Conservation (phyloP, 2,113 vertebrate species). For the Hydropotes inermis region DNA sequence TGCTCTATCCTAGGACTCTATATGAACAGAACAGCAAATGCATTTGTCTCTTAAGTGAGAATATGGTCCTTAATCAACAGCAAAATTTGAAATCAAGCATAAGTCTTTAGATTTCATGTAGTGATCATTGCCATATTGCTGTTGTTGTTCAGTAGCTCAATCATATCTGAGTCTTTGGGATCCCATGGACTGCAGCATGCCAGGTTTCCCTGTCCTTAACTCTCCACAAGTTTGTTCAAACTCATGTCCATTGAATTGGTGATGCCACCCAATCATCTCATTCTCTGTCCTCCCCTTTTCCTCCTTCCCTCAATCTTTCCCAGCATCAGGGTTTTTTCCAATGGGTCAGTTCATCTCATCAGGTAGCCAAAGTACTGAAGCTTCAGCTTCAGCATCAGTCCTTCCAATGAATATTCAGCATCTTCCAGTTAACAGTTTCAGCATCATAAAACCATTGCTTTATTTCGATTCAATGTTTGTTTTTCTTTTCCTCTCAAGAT, state of each 20-base stretch:
- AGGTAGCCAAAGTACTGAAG: background rate
- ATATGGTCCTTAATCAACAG: background rate
- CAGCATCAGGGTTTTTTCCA: background rate
- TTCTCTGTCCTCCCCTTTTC: background rate
- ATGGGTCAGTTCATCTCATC: background rate
- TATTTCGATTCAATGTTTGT: background rate
- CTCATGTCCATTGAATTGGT: background rate
- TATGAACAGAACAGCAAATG: background rate
- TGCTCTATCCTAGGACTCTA: background rate
- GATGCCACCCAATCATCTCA: background rate
- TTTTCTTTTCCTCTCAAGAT: background rate
- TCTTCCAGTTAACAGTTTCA: background rate
- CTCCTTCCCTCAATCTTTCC: background rate
- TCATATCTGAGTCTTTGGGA: background rate
- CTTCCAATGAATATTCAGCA: background rate
- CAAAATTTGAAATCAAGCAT: background rate
- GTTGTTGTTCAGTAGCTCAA: background rate
- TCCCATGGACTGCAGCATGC: background rate
- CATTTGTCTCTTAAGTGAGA: background rate
- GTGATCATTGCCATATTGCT: background rate
- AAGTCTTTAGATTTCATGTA: background rate
- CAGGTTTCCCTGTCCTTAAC: background rate
- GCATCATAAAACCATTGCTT: background rate
- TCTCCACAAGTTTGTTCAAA: background rate
- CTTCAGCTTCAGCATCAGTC: background rate